A percentile compares a stretch with the other conserved stretches of the same genome.
phyloP scores from a whole-genome alignment of 2,888 invertebrate species.

The Sesia apiformis region DNA sequence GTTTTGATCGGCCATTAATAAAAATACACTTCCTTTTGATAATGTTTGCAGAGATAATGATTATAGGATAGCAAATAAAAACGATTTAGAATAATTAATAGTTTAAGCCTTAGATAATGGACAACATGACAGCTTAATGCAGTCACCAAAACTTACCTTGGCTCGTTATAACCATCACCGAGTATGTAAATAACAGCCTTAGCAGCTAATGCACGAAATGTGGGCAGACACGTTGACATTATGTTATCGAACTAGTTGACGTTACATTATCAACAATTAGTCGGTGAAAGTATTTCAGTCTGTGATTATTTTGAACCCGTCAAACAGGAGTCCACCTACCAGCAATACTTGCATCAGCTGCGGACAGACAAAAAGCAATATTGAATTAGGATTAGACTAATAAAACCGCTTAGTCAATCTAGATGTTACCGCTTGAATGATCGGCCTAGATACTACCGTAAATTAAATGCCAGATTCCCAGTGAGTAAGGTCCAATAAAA shows the following conservation, averaged over 20 bases:
- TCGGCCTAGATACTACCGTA: conserved; percentile 51
- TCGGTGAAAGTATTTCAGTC: conserved; percentile 53
- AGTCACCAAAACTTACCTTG: conserved; percentile 26
- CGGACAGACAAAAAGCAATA: conserved; percentile 55
- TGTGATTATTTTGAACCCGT: conserved; percentile 29
- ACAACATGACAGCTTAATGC: conserved; percentile 47
- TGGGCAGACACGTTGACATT: conserved; percentile 61
- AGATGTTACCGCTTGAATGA: conserved; percentile 66
- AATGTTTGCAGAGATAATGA: background rate
- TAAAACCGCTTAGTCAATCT: conserved; percentile 65
- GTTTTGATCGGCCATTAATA: background rate
- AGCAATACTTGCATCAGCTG: conserved; percentile 10
- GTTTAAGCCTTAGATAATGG: conserved; percentile 35
- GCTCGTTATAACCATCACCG: conserved; percentile 18
- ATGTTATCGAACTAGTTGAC: conserved; percentile 44
- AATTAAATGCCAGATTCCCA: conserved; percentile 73
- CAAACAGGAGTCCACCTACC: conserved; percentile 39
- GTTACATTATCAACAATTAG: conserved; percentile 56
- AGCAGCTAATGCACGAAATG: conserved; percentile 33
- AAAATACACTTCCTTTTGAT: background rate
- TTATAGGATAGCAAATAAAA: conserved; percentile 4
- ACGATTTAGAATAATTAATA: conserved; percentile 14
- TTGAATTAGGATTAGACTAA: conserved; percentile 66
- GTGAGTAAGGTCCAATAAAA: conserved; percentile 23
- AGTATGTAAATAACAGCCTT: conserved; percentile 31